Evolutionary conservation across 2,797 vertebrate genomes (phyloP).

Genomic region (Podargus strigoides): DNA sequence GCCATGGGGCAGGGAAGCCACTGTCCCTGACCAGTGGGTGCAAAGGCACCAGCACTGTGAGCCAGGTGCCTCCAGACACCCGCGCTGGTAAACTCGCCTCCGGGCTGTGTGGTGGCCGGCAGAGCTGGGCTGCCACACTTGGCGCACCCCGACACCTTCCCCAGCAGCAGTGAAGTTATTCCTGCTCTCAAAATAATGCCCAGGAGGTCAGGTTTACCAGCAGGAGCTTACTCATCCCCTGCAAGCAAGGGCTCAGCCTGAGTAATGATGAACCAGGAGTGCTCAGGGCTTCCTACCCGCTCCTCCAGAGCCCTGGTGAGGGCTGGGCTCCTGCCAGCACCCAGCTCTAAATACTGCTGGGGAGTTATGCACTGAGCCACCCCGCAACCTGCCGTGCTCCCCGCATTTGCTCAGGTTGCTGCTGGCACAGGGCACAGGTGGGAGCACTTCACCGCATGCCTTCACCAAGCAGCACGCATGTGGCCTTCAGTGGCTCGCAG

Average conservation of each 20-base stretch:
- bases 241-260: background rate
- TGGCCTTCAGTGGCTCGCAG: background rate
- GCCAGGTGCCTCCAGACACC: background rate
- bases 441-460: background rate
- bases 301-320: background rate
- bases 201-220: background rate
- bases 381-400: rapidly evolving
- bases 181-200: background rate
- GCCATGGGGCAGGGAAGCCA: background rate
- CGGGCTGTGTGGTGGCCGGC: rapidly evolving
- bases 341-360: background rate
- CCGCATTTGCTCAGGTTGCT: background rate
- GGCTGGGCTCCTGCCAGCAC: background rate
- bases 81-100: rapidly evolving
- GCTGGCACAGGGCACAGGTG: background rate
- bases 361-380: background rate
- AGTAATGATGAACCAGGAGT: background rate
- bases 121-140: background rate
- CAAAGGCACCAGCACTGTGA: background rate
- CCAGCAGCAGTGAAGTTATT: background rate
- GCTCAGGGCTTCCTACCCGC: background rate
- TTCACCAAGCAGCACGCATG: rapidly evolving
- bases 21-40: background rate
- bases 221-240: background rate
- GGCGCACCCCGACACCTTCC: background rate